phyloP scores from a whole-genome alignment of 2,113 vertebrate genomes.

The Recurvirostra avosetta region DNA sequence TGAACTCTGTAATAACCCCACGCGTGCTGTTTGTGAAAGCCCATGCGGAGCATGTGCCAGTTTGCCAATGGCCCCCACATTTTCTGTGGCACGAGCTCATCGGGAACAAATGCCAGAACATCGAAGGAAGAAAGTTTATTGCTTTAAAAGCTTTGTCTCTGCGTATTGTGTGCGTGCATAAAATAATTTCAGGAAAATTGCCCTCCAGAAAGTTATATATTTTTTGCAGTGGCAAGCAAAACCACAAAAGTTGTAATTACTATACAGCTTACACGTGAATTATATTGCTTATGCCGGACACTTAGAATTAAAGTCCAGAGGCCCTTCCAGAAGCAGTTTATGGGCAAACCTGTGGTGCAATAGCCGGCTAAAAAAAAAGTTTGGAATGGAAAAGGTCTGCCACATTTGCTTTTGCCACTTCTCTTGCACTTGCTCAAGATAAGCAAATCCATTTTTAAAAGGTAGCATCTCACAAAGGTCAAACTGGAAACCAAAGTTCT shows the following conservation, averaged over 20 bases:
- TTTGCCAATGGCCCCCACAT: neutral
- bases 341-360: neutral
- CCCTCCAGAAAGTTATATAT: neutral
- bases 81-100: neutral
- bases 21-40: neutral
- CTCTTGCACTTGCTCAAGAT: neutral
- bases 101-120: accelerated
- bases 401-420: neutral
- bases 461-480: neutral
- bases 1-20: neutral
- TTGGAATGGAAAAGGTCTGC: neutral
- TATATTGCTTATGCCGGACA: neutral
- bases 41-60: accelerated
- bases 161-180: accelerated
- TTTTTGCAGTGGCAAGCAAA: neutral
- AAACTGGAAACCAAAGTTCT: neutral
- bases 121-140: neutral
- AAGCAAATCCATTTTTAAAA: neutral
- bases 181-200: neutral
- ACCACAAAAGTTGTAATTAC: neutral
- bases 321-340: neutral
- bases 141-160: neutral
- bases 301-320: neutral
- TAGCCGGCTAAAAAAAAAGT: neutral
- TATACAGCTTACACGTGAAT: neutral